These are phyloP conservation scores for Tenrec ecaudatus DNA, from an alignment of 2,113 vertebrate genomes.

Conservation along the genomic window DNA sequence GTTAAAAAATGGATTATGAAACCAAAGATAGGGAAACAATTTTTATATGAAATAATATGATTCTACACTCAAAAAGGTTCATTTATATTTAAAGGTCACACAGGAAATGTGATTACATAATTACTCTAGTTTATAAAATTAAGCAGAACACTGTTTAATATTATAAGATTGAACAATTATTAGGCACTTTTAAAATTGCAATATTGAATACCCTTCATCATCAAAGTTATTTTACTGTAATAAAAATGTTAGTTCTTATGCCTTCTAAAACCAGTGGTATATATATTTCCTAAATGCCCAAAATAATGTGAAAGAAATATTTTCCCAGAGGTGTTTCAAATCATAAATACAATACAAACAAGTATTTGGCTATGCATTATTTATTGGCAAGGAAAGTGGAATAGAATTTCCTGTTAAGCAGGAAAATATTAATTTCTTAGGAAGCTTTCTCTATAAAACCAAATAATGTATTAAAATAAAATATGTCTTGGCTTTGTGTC, in stretches of 20 bases:
- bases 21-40: neutral
- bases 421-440: conserved; percentile 44
- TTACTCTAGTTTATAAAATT: neutral
- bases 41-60: neutral
- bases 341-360: neutral
- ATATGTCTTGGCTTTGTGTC: neutral
- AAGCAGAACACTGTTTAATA: neutral
- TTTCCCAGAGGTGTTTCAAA: neutral
- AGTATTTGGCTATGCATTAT: neutral
- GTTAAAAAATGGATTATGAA: neutral
- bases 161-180: neutral
- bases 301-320: no score
- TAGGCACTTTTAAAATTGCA: neutral
- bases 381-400: neutral
- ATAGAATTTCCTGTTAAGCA: neutral
- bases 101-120: neutral
- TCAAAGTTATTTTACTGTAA: neutral
- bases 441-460: conserved; percentile 1
- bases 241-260: neutral
- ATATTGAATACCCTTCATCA: neutral
- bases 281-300: no score
- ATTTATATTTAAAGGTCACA: neutral
- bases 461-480: neutral
- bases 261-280: no score
- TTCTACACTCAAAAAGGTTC: neutral